Percentiles rank a stretch among this genome's conserved stretches.
Conservation (phyloP, 2,888 invertebrate genomes). For the Drosophila planitibia region DNA sequence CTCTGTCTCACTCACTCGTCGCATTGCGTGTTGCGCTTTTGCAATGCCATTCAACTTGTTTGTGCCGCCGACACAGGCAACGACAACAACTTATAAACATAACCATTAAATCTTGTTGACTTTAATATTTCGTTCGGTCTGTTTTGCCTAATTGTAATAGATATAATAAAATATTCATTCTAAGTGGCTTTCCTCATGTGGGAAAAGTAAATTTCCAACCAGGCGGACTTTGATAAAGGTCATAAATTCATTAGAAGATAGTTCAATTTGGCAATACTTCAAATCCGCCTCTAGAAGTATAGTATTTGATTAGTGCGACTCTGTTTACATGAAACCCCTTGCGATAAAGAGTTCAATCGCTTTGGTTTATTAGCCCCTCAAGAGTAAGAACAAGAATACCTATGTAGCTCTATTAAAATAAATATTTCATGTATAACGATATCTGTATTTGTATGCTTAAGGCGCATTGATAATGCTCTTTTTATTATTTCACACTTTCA, state of each 20-base stretch:
- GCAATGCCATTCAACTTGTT: conserved; percentile 74
- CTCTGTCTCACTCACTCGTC: conserved; percentile 20
- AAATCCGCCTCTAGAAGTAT: conserved; percentile 49
- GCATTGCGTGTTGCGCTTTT: conserved; percentile 66
- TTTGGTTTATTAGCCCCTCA: conserved; percentile 67
- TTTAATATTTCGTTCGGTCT: conserved; percentile 64
- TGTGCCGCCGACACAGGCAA: conserved; percentile 44
- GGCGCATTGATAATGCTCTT: conserved; percentile 45
- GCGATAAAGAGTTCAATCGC: conserved; percentile 79
- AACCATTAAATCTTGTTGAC: conserved; percentile 56
- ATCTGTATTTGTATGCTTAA: conserved; percentile 38
- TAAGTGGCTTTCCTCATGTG: conserved; percentile 41
- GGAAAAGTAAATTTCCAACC: conserved; percentile 70
- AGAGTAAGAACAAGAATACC: conserved; percentile 5
- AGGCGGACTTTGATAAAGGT: conserved; percentile 54
- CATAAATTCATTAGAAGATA: conserved; percentile 58
- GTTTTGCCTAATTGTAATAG: conserved; percentile 41
- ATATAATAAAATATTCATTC: conserved; percentile 28
- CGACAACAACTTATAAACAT: conserved; percentile 34
- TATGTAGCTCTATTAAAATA: conserved; percentile 36
- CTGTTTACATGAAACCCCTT: conserved; percentile 32
- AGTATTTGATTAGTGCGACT: conserved; percentile 54
- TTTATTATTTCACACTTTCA: conserved; percentile 70
- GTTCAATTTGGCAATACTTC: conserved; percentile 65
- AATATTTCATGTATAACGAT: conserved; percentile 57